These are phyloP conservation scores for Cantharis rustica DNA, from an alignment of 2,888 invertebrate species.

Conservation along the genomic window DNA sequence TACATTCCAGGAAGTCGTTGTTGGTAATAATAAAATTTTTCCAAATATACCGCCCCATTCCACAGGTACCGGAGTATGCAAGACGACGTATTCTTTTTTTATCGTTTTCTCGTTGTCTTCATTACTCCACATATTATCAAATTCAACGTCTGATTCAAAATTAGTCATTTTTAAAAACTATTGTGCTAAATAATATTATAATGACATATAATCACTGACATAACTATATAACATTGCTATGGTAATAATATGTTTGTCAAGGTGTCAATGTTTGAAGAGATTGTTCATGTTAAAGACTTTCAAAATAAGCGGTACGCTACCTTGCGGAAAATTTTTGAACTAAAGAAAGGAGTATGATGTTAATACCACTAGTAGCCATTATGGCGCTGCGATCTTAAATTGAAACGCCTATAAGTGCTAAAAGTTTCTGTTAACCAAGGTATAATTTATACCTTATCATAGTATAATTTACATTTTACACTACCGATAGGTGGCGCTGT, in stretches of 20 bases:
- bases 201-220: background rate
- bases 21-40: background rate
- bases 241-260: background rate
- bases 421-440: too few species aligned
- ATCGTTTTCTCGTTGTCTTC: background rate
- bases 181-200: background rate
- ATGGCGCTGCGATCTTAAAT: too few species aligned
- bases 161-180: background rate
- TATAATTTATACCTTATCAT: too few species aligned
- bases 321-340: too few species aligned
- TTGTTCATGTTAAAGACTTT: too few species aligned
- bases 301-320: too few species aligned
- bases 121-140: background rate
- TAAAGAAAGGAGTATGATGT: too few species aligned
- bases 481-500: too few species aligned
- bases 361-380: too few species aligned
- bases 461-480: too few species aligned
- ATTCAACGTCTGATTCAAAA: background rate
- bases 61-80: background rate
- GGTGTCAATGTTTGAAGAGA: too few species aligned
- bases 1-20: background rate
- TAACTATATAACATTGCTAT: background rate
- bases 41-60: background rate
- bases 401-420: too few species aligned
- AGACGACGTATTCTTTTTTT: background rate